Conservation (phyloP, 2,888 invertebrate genomes). For the Invenusta paracnida region DNA sequence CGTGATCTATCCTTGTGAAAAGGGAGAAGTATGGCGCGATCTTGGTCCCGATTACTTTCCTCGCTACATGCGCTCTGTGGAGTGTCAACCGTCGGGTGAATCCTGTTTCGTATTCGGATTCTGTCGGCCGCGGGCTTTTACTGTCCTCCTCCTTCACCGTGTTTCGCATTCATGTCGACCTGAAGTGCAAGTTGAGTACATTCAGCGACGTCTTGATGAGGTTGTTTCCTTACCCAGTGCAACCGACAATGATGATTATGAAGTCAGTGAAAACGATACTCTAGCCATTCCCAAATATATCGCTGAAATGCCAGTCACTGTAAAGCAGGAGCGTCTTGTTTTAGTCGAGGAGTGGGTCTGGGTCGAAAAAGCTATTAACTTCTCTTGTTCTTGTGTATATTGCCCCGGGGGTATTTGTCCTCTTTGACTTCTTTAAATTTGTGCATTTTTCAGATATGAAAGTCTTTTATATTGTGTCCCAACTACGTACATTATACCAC, state of each 20-base stretch:
- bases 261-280: background rate
- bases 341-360: constrained; percentile 1
- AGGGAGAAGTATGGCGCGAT: background rate
- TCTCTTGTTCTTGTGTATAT: background rate
- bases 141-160: background rate
- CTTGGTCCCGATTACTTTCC: background rate
- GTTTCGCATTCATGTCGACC: background rate
- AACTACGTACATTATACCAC: too few relatives aligned
- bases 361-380: background rate
- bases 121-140: background rate
- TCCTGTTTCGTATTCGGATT: background rate
- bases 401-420: background rate
- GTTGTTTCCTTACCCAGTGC: background rate
- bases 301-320: background rate
- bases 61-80: background rate
- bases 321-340: background rate
- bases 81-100: background rate
- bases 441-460: too few relatives aligned
- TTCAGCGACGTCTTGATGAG: background rate
- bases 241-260: too few relatives aligned
- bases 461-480: too few relatives aligned
- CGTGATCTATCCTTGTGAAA: background rate
- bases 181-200: background rate
- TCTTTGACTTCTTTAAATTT: too few relatives aligned
- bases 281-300: background rate